Conservation (phyloP, 2,888 invertebrate genomes). For the Polymixis flavicincta region DNA sequence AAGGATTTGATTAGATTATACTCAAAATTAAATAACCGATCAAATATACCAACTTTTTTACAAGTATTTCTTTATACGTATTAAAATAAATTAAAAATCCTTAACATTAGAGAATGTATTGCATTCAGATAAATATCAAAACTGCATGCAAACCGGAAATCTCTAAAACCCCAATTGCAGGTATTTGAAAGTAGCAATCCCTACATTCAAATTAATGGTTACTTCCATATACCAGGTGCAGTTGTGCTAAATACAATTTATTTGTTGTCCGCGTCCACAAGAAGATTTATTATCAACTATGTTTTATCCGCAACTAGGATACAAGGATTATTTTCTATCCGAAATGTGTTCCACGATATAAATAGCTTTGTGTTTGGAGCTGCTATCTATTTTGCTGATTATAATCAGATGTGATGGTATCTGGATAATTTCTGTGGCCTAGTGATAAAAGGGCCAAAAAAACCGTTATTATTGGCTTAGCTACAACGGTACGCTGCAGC, state of each 20-base stretch:
- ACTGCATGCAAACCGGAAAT: not conserved
- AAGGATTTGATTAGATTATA: not conserved
- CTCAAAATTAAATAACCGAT: too few relatives aligned
- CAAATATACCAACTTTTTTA: too few relatives aligned
- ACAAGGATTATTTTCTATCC: constrained; percentile 35
- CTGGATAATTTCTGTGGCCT: too few relatives aligned
- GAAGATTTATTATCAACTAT: constrained; percentile 40
- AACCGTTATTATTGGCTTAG: too few relatives aligned
- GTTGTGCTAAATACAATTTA: constrained; percentile 51
- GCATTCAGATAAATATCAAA: not conserved
- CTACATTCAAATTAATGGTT: constrained; percentile 39
- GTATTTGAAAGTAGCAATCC: constrained; percentile 1
- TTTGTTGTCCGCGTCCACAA: constrained; percentile 27
- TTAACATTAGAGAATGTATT: too few relatives aligned
- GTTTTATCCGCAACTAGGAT: constrained; percentile 37
- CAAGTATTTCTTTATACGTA: too few relatives aligned
- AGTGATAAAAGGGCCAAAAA: too few relatives aligned
- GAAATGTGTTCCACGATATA: constrained; percentile 23
- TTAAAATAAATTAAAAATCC: not conserved
- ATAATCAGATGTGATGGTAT: not conserved
- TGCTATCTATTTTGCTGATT: not conserved
- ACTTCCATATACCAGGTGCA: constrained; percentile 43
- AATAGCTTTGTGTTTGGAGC: constrained; percentile 12
- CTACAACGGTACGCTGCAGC: too few relatives aligned
- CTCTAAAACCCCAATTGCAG: not conserved